Conservation (phyloP, 2,888 invertebrate species). For the Graphium colonna region DNA sequence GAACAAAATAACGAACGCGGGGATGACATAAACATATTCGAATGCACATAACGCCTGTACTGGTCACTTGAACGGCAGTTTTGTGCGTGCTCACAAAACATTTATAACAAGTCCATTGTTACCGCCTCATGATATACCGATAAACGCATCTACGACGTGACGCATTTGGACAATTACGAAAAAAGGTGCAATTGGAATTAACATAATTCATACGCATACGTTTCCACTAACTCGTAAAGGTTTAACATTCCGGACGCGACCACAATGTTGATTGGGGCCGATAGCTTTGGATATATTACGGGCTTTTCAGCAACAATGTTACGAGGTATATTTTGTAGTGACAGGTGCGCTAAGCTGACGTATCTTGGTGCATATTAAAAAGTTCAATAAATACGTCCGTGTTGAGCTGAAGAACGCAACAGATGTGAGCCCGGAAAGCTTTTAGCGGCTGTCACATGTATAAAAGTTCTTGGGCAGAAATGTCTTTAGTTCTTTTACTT, state of each 20-base stretch:
- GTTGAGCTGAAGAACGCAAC: background rate
- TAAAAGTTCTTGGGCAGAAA: background rate
- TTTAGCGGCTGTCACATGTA: background rate
- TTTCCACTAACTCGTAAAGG: conserved; percentile 16
- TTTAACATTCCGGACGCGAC: conserved; percentile 3
- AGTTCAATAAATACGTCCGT: background rate
- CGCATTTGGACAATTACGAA: conserved; percentile 43
- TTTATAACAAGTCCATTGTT: conserved; percentile 44
- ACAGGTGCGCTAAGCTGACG: conserved; percentile 4
- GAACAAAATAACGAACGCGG: too few species aligned
- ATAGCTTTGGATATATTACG: background rate
- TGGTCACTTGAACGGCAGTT: background rate
- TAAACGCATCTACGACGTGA: conserved; percentile 34
- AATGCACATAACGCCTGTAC: background rate
- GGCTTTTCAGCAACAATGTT: conserved; percentile 1
- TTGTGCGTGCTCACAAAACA: conserved; percentile 30
- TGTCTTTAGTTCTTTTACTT: background rate
- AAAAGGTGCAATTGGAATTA: conserved; percentile 26
- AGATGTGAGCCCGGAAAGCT: background rate
- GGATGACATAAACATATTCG: background rate
- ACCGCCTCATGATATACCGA: conserved; percentile 25
- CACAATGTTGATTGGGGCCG: too few species aligned
- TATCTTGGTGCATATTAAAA: background rate
- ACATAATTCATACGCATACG: conserved; percentile 8
- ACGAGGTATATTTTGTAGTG: background rate